These are phyloP conservation scores for Belgica antarctica DNA, from an alignment of 2,888 invertebrate species.

Conservation along the genomic window DNA sequence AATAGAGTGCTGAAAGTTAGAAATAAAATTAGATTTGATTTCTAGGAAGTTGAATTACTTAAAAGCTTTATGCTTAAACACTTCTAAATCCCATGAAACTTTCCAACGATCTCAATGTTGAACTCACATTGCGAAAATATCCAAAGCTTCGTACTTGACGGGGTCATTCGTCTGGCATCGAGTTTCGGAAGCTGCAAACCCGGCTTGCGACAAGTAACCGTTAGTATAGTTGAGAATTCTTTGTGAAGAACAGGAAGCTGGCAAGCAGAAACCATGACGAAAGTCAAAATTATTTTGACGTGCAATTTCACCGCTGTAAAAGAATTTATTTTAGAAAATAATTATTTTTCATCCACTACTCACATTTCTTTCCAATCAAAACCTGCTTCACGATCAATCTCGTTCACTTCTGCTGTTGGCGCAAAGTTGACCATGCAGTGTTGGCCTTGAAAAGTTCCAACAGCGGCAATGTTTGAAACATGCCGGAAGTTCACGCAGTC, in stretches of 20 bases:
- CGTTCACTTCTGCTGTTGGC: not conserved
- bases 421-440: conserved; percentile 50
- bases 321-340: not conserved
- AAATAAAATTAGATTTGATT: not conserved
- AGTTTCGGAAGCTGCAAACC: conserved; percentile 42
- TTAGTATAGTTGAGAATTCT: conserved; percentile 48
- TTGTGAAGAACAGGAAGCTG: conserved; percentile 50
- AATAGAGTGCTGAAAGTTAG: conserved; percentile 47
- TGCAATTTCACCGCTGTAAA: not conserved
- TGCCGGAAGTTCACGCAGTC: conserved; percentile 53
- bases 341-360: not conserved
- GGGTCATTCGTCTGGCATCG: conserved; percentile 50
- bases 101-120: not conserved
- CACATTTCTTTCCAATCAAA: conserved; percentile 30
- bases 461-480: not conserved
- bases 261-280: conserved; percentile 51
- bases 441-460: conserved; percentile 51
- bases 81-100: not conserved
- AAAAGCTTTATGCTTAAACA: too few species aligned
- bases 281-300: not conserved
- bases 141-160: conserved; percentile 49
- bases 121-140: conserved; percentile 53
- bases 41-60: too few species aligned
- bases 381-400: not conserved
- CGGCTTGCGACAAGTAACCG: conserved; percentile 46